Base-by-base conservation (phyloP, 2,888 invertebrate genomes). In the Keiferia lycopersicella region DNA sequence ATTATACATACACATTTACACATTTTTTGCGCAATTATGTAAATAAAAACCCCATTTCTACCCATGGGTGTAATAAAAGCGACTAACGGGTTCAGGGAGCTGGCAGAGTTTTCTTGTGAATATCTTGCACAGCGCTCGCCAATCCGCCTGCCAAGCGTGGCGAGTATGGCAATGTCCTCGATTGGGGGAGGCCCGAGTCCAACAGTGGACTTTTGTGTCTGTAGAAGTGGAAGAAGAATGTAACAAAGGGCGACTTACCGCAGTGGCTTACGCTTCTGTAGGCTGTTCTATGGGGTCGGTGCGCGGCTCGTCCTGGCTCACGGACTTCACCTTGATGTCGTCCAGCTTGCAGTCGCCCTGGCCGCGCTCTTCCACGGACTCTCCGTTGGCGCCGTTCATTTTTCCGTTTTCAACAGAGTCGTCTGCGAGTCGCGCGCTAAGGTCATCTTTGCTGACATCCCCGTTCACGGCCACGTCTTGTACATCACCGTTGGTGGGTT, bases 301-400 rank as follows among this genome's bases (percentile, higher is more conserved):
- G 68, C 79, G 82, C 16, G 87, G 81, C 69, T 90, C 90, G 64
- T 88, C 91, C n/a, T 89, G 85, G 62, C 92, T 86, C 50, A 93
- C 86, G 68, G 92, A 88, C 84, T 93, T 93, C 26, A 92, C 91
- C 86, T 93, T 93, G 71, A 93, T 92, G 67, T 93, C 93, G 59
- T 84, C 86, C 1, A 74, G 69, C 65, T 84, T 85, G 61, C 72
- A 81, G 59, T 91, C 93, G 45, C 84, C 90, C 71, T 89, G 84
- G 34, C 81, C 88, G 75, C 81, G 14, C 70, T 75, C 82, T 68
- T 67, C 71, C 65, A 60, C 69, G 1, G 77, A 70, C 59, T 79
- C 79, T 6, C 84, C 82, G 20, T 84, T 83, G 7, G 80, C 73
- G 30, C 83, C 82, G 62, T 83, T 87, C 16, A 81, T 77, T 81